Conservation (phyloP, 2,113 vertebrate species). For the Eretmochelys imbricata region DNA sequence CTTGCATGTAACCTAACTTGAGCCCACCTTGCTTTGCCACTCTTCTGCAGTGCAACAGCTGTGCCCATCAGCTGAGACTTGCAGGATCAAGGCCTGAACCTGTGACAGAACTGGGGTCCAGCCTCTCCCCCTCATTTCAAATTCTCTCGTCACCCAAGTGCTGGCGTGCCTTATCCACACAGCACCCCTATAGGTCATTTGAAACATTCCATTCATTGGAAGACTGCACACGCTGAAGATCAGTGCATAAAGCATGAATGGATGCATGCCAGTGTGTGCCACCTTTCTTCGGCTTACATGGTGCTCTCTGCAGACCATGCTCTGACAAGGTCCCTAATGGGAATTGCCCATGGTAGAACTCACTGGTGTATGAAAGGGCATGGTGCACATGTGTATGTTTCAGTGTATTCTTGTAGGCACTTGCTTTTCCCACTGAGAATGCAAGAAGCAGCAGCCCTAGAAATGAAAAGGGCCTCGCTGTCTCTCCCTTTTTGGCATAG, state of each 20-base stretch:
- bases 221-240: neutral
- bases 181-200: neutral
- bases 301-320: too few species aligned
- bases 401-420: fast-evolving
- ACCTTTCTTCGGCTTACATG: too few species aligned
- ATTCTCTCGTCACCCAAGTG: neutral
- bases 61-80: neutral
- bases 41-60: neutral
- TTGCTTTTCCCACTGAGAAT: fast-evolving
- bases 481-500: fast-evolving
- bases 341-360: neutral
- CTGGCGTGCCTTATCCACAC: neutral
- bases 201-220: neutral
- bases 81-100: too few species aligned
- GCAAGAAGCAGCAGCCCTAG: neutral
- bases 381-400: fast-evolving
- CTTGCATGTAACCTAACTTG: neutral
- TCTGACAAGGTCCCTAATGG: neutral
- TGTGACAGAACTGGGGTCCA: neutral
- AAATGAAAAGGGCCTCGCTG: fast-evolving
- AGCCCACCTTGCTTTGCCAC: neutral
- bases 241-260: neutral
- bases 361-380: neutral
- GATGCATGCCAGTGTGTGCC: too few species aligned
- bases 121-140: neutral